Evolutionary conservation across 1,140 invertebrate species (phyloP).

Genomic region (Melitaea cinxia): DNA sequence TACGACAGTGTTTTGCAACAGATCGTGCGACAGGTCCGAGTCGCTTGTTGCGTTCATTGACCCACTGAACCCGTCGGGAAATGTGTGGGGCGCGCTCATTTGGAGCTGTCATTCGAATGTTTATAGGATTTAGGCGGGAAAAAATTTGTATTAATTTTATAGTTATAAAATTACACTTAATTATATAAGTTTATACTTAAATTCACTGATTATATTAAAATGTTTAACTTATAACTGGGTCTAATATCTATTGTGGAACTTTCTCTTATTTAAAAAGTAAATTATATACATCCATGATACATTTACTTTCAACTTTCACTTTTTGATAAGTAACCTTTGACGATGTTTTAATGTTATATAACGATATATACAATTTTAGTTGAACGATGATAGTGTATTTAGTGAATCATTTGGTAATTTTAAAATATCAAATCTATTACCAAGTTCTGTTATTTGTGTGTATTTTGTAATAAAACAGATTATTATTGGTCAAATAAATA

Average conservation of each 20-base stretch:
- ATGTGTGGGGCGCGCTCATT: slow-evolving; percentile 41
- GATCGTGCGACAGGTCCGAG: slow-evolving; percentile 64
- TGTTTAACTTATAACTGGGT: neutral
- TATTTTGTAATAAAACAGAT: too few species aligned
- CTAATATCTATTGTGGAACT: slow-evolving; percentile 15
- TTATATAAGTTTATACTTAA: too few species aligned
- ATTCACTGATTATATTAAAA: too few species aligned
- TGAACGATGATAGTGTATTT: too few species aligned
- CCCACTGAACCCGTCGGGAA: slow-evolving; percentile 72
- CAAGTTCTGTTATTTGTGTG: too few species aligned
- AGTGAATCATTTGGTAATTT: too few species aligned
- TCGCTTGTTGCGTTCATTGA: slow-evolving; percentile 64
- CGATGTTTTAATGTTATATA: neutral
- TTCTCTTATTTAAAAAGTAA: slow-evolving; percentile 27
- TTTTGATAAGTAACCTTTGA: slow-evolving; percentile 30
- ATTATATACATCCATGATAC: slow-evolving; percentile 25
- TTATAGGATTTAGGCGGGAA: slow-evolving; percentile 37
- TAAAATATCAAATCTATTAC: too few species aligned
- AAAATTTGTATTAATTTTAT: slow-evolving; percentile 9
- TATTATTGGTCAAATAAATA: too few species aligned
- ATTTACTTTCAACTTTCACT: slow-evolving; percentile 43
- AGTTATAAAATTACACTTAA: too few species aligned
- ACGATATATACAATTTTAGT: too few species aligned
- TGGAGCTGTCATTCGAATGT: slow-evolving; percentile 41
- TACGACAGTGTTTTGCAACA: slow-evolving; percentile 64